phyloP scores from a whole-genome alignment of 1,140 invertebrate genomes.

The Planococcus citri region DNA sequence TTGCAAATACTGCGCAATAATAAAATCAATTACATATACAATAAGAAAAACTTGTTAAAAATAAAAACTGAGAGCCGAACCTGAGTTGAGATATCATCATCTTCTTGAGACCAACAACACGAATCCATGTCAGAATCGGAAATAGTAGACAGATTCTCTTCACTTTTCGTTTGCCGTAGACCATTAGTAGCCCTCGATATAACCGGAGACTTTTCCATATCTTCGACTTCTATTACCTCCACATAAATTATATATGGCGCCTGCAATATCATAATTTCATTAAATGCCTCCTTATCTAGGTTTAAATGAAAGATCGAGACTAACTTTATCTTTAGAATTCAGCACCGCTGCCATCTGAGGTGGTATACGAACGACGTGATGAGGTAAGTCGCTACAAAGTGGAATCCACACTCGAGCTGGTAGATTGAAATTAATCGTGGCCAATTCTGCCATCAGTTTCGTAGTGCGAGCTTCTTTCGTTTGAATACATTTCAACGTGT shows the following conservation, averaged over 20 bases:
- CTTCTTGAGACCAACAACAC: slow-evolving; percentile 85
- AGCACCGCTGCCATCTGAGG: slow-evolving; percentile 90
- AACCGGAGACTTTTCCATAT: slow-evolving; percentile 65
- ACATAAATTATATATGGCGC: slow-evolving; percentile 97
- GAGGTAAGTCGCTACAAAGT: slow-evolving; percentile 47
- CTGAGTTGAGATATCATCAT: slow-evolving; percentile 67
- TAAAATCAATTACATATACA: not conserved
- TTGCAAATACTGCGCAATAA: not conserved
- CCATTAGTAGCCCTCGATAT: slow-evolving; percentile 58
- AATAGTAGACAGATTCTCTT: slow-evolving; percentile 59
- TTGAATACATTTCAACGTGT: slow-evolving; percentile 71
- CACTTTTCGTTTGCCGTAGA: slow-evolving; percentile 79
- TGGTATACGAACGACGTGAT: slow-evolving; percentile 83
- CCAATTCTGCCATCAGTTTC: slow-evolving; percentile 80
- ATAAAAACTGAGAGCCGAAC: slow-evolving; percentile 35
- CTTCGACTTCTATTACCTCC: slow-evolving; percentile 86
- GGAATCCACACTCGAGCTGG: slow-evolving; percentile 96
- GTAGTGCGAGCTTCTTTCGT: slow-evolving; percentile 91
- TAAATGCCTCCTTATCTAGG: not conserved
- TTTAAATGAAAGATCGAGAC: no score
- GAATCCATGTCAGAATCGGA: slow-evolving; percentile 29
- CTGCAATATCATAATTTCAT: slow-evolving; percentile 37
- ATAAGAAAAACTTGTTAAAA: not conserved
- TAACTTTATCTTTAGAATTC: slow-evolving; percentile 95
- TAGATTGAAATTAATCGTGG: slow-evolving; percentile 87